A percentile compares a stretch with the other conserved stretches of the same genome.
Conservation (phyloP, 2,797 vertebrate species). For the Benthosema pterotum region DNA sequence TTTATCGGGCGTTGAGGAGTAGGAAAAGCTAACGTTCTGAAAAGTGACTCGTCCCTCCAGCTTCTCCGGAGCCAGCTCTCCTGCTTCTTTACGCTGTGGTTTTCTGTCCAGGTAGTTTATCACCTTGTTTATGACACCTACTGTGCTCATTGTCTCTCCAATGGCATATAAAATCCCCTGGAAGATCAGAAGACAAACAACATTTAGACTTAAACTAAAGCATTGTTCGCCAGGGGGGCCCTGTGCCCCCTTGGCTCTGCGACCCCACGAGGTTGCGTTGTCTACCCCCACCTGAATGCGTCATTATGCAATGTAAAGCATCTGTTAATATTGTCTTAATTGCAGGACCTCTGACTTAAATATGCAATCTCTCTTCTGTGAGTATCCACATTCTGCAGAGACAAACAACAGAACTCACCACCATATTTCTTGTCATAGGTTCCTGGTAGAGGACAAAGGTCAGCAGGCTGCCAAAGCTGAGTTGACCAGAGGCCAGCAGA, state of each 20-base stretch:
- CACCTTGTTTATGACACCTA: conserved; percentile 84
- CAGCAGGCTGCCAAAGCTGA: conserved; percentile 82
- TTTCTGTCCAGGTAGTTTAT: conserved; percentile 82
- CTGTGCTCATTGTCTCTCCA: conserved; percentile 82
- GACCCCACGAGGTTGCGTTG: too few relatives aligned
- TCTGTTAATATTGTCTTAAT: too few relatives aligned
- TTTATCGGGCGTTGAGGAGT: conserved; percentile 63
- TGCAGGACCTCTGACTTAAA: too few relatives aligned
- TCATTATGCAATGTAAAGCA: too few relatives aligned
- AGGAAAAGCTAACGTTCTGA: conserved; percentile 80
- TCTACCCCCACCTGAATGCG: too few relatives aligned
- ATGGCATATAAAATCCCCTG: conserved; percentile 76
- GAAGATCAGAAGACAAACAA: conserved; percentile 10
- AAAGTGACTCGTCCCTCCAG: conserved; percentile 81
- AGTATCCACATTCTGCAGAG: background rate
- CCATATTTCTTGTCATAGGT: conserved; percentile 66
- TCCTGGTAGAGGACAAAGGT: conserved; percentile 90
- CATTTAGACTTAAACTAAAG: background rate
- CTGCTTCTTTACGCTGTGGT: conserved; percentile 59
- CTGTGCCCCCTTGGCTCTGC: too few relatives aligned
- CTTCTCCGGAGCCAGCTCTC: conserved; percentile 66
- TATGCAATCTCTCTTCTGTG: too few relatives aligned
- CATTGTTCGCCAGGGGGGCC: too few relatives aligned
- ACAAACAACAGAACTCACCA: conserved; percentile 73
- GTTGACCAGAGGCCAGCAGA: conserved; percentile 73